Conservation (phyloP, 2,113 vertebrate genomes). For the Lepus timidus region DNA sequence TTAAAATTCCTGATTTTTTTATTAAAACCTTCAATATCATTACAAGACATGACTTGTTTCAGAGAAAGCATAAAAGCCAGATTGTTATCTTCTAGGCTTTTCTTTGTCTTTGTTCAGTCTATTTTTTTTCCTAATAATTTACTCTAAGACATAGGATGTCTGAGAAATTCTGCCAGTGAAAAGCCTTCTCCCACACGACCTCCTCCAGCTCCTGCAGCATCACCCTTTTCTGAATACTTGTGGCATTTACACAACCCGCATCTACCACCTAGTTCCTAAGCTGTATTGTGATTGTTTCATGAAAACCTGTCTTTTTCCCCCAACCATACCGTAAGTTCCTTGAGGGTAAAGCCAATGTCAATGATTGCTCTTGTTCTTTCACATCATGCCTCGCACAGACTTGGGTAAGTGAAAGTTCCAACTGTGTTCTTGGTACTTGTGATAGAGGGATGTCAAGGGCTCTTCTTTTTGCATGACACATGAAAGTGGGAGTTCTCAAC, state of each 20-base stretch:
- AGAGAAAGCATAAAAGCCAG: slow-evolving; percentile 26
- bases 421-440: slow-evolving; percentile 23
- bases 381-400: slow-evolving; percentile 39
- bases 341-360: not conserved
- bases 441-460: slow-evolving; percentile 15
- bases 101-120: slow-evolving; percentile 27
- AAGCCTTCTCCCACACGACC: slow-evolving; percentile 17
- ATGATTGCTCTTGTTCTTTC: slow-evolving; percentile 63
- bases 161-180: slow-evolving; percentile 53
- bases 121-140: slow-evolving; percentile 33
- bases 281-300: slow-evolving; percentile 44
- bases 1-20: slow-evolving; percentile 51
- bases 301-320: slow-evolving; percentile 54
- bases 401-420: slow-evolving; percentile 37
- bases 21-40: slow-evolving; percentile 44
- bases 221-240: slow-evolving; percentile 16
- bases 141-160: slow-evolving; percentile 29
- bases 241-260: not conserved
- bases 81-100: slow-evolving; percentile 45
- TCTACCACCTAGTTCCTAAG: slow-evolving; percentile 7
- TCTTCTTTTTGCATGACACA: slow-evolving; percentile 39
- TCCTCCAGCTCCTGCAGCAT: not conserved
- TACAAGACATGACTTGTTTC: slow-evolving; percentile 18
- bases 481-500: not conserved
- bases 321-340: slow-evolving; percentile 26